phyloP scores from a whole-genome alignment of 2,797 vertebrate genomes.

The Enteromius radiatus region DNA sequence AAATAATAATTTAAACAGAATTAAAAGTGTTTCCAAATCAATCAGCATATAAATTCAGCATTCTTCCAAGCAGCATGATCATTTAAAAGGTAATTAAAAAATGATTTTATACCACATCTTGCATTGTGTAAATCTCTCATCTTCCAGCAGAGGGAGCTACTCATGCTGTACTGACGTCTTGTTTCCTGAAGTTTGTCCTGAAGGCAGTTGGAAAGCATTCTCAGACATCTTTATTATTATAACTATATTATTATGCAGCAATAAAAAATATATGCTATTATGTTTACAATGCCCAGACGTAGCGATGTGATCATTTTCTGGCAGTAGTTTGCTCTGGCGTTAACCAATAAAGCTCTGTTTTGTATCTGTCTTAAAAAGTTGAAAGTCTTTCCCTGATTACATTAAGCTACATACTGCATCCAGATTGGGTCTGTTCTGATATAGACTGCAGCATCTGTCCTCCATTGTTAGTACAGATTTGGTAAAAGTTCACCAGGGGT shows the following conservation, averaged over 20 bases:
- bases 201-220: constrained; percentile 31
- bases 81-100: not conserved
- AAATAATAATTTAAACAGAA: not conserved
- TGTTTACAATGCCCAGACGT: constrained; percentile 17
- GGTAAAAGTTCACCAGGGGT: not conserved
- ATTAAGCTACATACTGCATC: not conserved
- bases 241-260: constrained; percentile 26
- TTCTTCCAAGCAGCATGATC: not conserved
- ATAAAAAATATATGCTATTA: constrained; percentile 31
- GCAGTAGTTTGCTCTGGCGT: constrained; percentile 20
- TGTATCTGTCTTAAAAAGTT: constrained; percentile 10
- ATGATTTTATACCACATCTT: not conserved
- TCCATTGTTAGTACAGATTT: not conserved
- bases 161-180: not conserved
- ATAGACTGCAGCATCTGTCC: not conserved
- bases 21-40: not conserved
- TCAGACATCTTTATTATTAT: constrained; percentile 18
- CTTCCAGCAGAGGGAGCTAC: constrained; percentile 55
- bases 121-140: not conserved
- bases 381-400: constrained; percentile 7
- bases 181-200: not conserved
- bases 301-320: not conserved
- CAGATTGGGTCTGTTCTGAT: constrained; percentile 5
- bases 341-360: constrained; percentile 33
- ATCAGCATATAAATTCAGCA: not conserved